phyloP scores from a whole-genome alignment of 2,888 invertebrate genomes.

The Fissipunctia ypsillon region DNA sequence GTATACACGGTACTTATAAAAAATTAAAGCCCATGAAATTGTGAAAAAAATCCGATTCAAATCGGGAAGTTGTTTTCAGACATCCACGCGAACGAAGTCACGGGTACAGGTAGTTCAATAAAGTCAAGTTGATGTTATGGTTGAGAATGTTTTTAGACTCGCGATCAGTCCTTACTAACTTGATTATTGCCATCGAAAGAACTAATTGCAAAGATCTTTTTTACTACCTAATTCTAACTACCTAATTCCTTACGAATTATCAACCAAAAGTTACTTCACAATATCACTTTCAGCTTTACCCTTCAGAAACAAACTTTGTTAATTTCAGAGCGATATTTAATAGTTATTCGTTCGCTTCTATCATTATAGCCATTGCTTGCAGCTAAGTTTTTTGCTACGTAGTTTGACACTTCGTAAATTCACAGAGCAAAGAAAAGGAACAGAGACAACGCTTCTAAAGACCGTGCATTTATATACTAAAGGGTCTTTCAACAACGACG shows the following conservation, averaged over 20 bases:
- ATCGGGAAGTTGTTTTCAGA: no score
- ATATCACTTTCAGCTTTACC: not conserved
- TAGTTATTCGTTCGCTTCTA: conserved; percentile 10
- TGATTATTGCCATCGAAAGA: not conserved
- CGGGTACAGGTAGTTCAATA: no score
- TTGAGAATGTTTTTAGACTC: not conserved
- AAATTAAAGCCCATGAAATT: no score
- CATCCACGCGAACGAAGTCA: no score
- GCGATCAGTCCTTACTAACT: not conserved
- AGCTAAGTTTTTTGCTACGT: conserved; percentile 12
- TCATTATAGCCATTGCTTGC: no score
- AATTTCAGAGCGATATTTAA: conserved; percentile 17
- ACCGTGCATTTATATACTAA: no score
- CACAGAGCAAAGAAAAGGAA: no score
- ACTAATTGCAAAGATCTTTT: not conserved
- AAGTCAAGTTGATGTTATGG: not conserved
- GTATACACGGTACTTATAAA: no score
- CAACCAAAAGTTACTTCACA: not conserved
- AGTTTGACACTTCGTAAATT: conserved; percentile 9
- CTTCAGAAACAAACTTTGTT: conserved; percentile 31
- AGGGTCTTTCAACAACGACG: no score
- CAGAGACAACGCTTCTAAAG: no score
- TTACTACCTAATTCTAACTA: no score
- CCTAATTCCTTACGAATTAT: not conserved
- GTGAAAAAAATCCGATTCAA: no score